Conservation (phyloP, 2,113 vertebrate genomes). For the Lamprologus speciosus region DNA sequence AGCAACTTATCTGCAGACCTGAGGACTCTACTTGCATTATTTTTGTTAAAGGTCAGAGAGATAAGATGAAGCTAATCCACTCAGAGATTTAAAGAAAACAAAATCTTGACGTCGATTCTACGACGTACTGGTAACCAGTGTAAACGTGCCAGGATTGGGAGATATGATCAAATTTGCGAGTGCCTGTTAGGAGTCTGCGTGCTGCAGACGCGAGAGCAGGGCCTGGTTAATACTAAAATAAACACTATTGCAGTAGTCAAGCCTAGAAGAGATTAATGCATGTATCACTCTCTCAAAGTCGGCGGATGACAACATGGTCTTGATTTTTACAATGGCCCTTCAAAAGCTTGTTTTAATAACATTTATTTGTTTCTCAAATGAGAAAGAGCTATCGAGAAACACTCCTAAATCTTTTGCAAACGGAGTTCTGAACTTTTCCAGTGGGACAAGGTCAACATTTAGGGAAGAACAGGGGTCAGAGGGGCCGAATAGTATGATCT, state of each 20-base stretch:
- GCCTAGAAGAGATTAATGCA: background rate
- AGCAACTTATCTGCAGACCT: background rate
- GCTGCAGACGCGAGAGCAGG: background rate
- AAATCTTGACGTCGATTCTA: background rate
- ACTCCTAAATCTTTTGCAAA: background rate
- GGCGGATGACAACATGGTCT: background rate
- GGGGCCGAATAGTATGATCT: background rate
- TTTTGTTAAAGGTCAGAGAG: background rate
- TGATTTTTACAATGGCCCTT: background rate
- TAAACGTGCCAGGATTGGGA: background rate
- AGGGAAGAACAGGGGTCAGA: background rate
- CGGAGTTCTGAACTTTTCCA: background rate
- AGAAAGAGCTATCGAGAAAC: background rate
- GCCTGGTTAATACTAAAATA: background rate
- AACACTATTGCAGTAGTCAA: background rate
- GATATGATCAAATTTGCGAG: background rate
- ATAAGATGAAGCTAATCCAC: background rate
- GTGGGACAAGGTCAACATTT: background rate
- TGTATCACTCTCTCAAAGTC: background rate
- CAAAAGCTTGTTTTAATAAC: background rate
- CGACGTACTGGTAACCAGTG: background rate
- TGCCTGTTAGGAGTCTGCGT: accelerated
- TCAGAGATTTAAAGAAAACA: background rate
- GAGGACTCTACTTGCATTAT: background rate
- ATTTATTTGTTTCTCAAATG: background rate